A percentile compares a stretch with the other conserved stretches of the same genome.
These are phyloP conservation scores for Oligia strigilis DNA, from an alignment of 2,888 invertebrate genomes.

Conservation along the genomic window DNA sequence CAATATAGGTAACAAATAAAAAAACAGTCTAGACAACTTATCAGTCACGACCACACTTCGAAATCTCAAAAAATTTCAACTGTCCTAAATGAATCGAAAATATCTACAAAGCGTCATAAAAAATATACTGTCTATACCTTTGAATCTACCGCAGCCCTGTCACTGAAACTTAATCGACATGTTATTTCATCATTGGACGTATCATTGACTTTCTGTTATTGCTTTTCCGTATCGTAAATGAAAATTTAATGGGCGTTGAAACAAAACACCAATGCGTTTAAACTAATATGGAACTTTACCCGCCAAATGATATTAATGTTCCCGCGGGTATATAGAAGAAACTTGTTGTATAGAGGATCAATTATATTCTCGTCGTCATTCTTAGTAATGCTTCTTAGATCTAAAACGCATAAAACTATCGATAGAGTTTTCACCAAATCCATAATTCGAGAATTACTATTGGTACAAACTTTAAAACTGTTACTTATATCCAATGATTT, in stretches of 20 bases:
- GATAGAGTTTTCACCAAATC: background rate
- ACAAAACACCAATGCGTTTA: slow-evolving; percentile 60
- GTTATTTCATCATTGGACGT: slow-evolving; percentile 67
- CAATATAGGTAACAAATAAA: background rate
- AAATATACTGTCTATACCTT: slow-evolving; percentile 38
- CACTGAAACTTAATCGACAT: slow-evolving; percentile 63
- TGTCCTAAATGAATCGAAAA: slow-evolving; percentile 51
- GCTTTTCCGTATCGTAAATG: slow-evolving; percentile 67
- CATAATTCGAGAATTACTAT: background rate
- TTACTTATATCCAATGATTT: too few relatives aligned
- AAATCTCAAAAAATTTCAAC: slow-evolving; percentile 12
- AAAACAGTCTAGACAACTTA: background rate
- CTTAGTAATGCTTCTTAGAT: slow-evolving; percentile 1
- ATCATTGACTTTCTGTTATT: slow-evolving; percentile 68
- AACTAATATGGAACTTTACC: slow-evolving; percentile 62
- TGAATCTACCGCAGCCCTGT: slow-evolving; percentile 55
- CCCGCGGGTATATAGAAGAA: slow-evolving; percentile 26
- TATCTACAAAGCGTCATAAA: slow-evolving; percentile 29
- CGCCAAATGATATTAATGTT: slow-evolving; percentile 58
- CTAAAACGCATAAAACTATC: slow-evolving; percentile 9
- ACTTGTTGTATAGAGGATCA: slow-evolving; percentile 1
- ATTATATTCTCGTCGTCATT: slow-evolving; percentile 1
- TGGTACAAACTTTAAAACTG: background rate
- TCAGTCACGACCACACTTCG: slow-evolving; percentile 13
- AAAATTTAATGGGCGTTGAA: slow-evolving; percentile 68